Evolutionary conservation across 1,140 invertebrate species (phyloP).

Genomic region (Drosophila kepulauana): DNA sequence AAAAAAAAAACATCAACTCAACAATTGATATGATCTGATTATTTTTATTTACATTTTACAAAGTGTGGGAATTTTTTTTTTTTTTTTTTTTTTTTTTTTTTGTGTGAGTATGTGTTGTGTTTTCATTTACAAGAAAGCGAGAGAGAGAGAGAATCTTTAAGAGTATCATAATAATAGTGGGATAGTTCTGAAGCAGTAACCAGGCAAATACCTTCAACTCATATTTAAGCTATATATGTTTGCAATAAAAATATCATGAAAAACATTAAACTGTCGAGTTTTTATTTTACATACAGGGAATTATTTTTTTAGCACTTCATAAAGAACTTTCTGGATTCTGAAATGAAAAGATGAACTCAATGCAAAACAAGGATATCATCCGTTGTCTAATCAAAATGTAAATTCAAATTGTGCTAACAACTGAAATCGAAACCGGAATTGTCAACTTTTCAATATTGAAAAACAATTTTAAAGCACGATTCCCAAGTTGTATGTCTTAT

Average conservation of each 20-base stretch:
- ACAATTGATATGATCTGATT: conserved; percentile 40
- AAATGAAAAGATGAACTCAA: no score
- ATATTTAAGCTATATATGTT: conserved; percentile 81
- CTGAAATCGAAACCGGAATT: no score
- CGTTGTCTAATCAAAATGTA: no score
- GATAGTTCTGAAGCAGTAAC: conserved; percentile 74
- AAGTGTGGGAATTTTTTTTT: conserved; percentile 23
- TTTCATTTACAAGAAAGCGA: conserved; percentile 20
- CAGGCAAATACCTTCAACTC: conserved; percentile 78
- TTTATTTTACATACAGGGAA: no score
- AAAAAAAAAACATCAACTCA: conserved; percentile 27
- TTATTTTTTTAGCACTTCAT: no score
- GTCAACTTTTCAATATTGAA: no score
- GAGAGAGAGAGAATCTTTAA: conserved; percentile 56
- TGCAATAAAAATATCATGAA: conserved; percentile 78
- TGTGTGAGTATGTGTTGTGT: conserved; percentile 4
- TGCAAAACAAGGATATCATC: no score
- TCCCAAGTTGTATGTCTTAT: no score
- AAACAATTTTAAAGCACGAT: no score
- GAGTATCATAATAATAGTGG: conserved; percentile 71
- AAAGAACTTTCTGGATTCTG: no score
- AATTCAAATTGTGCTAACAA: no score
- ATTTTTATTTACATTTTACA: conserved; percentile 42
- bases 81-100: conserved; percentile 37
- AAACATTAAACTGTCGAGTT: conserved; percentile 44